phyloP scores from a whole-genome alignment of 1,140 invertebrate genomes.

The Hylyphantes graminicola region DNA sequence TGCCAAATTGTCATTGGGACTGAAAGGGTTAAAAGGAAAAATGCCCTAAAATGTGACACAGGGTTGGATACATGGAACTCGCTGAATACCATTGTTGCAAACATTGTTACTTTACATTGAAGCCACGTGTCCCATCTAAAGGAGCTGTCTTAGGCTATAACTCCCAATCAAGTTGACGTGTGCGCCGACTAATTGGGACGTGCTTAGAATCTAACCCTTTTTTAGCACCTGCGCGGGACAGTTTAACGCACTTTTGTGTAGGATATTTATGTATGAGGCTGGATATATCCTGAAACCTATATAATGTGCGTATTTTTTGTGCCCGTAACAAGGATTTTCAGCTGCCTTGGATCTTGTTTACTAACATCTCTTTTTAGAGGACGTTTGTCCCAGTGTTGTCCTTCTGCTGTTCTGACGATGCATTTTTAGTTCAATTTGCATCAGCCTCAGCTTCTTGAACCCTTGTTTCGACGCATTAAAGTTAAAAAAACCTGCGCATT shows the following conservation, averaged over 20 bases:
- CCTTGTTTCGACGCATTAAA: no score
- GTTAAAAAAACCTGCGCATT: no score
- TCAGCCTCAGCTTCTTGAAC: neutral
- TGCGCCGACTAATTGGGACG: neutral
- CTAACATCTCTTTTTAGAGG: slow-evolving; percentile 23
- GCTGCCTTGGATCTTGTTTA: slow-evolving; percentile 47
- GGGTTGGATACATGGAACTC: no score
- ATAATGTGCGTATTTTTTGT: neutral
- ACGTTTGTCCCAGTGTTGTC: slow-evolving; percentile 1
- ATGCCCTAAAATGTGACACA: no score
- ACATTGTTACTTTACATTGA: no score
- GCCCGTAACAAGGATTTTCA: neutral
- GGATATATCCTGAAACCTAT: neutral
- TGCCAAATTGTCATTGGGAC: no score
- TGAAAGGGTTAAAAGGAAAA: no score
- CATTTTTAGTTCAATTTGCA: neutral
- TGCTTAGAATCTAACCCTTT: slow-evolving; percentile 16
- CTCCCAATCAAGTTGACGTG: neutral
- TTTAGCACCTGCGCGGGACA: slow-evolving; percentile 17
- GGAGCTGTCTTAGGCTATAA: no score
- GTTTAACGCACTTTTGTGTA: slow-evolving; percentile 8
- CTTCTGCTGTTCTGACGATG: neutral
- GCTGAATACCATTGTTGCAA: no score
- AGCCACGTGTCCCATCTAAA: no score
- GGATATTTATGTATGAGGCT: slow-evolving; percentile 43